These are phyloP conservation scores for Danio albolineatus DNA, from an alignment of 2,797 vertebrate genomes.

Conservation along the genomic window DNA sequence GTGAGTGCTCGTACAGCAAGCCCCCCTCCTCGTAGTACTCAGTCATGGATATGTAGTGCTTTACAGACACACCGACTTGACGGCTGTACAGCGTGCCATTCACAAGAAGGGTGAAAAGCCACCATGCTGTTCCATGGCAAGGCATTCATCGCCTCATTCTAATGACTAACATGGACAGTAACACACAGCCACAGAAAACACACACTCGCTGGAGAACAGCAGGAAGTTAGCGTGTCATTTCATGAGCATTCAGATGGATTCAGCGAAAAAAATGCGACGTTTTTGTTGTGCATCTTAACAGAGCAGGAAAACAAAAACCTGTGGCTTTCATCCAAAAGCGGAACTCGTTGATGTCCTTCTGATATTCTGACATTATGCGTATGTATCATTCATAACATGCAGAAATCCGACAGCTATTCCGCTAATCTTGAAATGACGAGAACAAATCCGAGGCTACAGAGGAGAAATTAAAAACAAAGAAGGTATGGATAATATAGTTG, in stretches of 20 bases:
- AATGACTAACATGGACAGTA: conserved; percentile 23
- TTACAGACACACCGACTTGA: conserved; percentile 74
- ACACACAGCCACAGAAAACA: conserved; percentile 15
- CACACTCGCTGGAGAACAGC: not conserved
- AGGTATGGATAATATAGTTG: not conserved
- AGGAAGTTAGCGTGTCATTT: not conserved
- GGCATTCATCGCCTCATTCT: conserved; percentile 41
- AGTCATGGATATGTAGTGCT: conserved; percentile 81
- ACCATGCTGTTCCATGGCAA: conserved; percentile 44
- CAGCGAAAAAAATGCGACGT: not conserved
- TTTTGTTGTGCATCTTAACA: conserved; percentile 7
- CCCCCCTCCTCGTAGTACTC: conserved; percentile 87
- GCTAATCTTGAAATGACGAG: conserved; percentile 38
- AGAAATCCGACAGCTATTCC: conserved; percentile 13
- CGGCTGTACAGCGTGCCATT: conserved; percentile 73
- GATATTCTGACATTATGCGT: conserved; percentile 34
- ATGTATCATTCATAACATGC: not conserved
- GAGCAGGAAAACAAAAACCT: conserved; percentile 50
- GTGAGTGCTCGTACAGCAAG: conserved; percentile 86
- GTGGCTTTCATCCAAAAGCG: conserved; percentile 68
- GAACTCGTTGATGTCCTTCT: conserved; percentile 52
- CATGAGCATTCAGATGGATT: not conserved
- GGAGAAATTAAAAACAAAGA: not conserved
- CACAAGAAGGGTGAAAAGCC: conserved; percentile 46
- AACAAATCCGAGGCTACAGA: not conserved